Percentiles rank a stretch among this genome's conserved stretches.
phyloP scores from a whole-genome alignment of 2,797 vertebrate species.

The Aeoliscus strigatus region DNA sequence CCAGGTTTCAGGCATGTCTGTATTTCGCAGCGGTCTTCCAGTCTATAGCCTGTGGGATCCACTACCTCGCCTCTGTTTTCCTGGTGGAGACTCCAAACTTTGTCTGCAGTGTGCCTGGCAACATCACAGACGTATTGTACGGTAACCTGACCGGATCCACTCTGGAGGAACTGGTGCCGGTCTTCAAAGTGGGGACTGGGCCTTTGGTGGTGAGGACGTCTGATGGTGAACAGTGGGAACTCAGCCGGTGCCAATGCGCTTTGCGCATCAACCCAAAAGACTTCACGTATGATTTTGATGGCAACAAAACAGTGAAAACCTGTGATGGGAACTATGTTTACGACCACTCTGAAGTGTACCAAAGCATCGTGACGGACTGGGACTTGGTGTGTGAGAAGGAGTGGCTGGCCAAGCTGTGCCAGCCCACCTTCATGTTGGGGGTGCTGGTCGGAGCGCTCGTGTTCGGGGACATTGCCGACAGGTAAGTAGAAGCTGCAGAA shows the following conservation, averaged over 20 bases:
- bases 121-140: conserved; percentile 78
- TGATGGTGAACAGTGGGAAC: conserved; percentile 85
- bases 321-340: conserved; percentile 80
- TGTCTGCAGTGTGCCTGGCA: conserved; percentile 75
- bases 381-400: conserved; percentile 87
- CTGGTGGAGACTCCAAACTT: conserved; percentile 84
- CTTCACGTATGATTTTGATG: conserved; percentile 73
- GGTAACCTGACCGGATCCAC: conserved; percentile 71
- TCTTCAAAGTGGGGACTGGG: conserved; percentile 57
- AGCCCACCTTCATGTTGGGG: conserved; percentile 91
- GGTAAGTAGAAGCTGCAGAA: conserved; percentile 65
- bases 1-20: conserved; percentile 86
- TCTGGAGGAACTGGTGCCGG: conserved; percentile 76
- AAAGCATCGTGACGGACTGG: conserved; percentile 87
- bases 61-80: conserved; percentile 91
- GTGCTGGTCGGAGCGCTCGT: conserved; percentile 86
- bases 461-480: conserved; percentile 91
- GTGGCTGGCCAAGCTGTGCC: conserved; percentile 86
- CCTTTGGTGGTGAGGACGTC: conserved; percentile 77
- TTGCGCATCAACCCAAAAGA: conserved; percentile 54
- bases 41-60: conserved; percentile 87
- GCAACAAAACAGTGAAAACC: conserved; percentile 71
- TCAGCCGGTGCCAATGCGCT: conserved; percentile 76
- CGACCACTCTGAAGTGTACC: conserved; percentile 78
- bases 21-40: conserved; percentile 91